Evolutionary conservation across 2,888 invertebrate species (phyloP), one percentile per base, ranked within the genome.

Genomic region (Leptogaster cylindrica): DNA sequence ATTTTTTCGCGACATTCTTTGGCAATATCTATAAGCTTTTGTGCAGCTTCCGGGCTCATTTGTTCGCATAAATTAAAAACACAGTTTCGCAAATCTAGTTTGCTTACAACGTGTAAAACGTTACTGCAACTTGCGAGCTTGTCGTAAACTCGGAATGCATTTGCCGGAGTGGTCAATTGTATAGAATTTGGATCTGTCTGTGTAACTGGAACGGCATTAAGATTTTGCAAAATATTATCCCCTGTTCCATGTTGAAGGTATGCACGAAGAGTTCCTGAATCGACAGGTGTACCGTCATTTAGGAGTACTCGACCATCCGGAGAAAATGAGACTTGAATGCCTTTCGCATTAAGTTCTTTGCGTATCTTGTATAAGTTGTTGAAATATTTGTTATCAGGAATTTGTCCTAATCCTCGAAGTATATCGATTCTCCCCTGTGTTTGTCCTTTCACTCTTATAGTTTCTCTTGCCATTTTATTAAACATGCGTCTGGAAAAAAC

Each of bases 351-450:
- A n/a, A 68, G 23, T 31, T 66, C 25, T 25, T 61, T 65, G 27
- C 73, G 72, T 7, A 73, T 51, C 71, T 77, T 79, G 65, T 75
- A 73, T 5, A 79, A 70, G 73, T 80, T 79, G 65, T 78, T 78
- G 5, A 79, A 74, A 65, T 77, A 75, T 67, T 78, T 76, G 2
- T 75, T 74, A 7, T 75, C 75, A 0, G 78, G 78, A 66, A 78
- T 75, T 65, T 77, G 77, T 64, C 77, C 77, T 2, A 76, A 74
- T 33, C 73, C 73, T 2, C 80, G 78, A 64, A 80, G 77, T 1
- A 79, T 73, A 70, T 79, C 79, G 7, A 73, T 70, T 70, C 75
- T 77, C 7, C 77, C 78, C 10, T 65, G 71, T 0, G 70, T 55
- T 1, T 52, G 68, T 10, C 77, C 80, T 0, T 70, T 68, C 1